phyloP scores from a whole-genome alignment of 1,140 invertebrate genomes.

The Ceratina japonica region DNA sequence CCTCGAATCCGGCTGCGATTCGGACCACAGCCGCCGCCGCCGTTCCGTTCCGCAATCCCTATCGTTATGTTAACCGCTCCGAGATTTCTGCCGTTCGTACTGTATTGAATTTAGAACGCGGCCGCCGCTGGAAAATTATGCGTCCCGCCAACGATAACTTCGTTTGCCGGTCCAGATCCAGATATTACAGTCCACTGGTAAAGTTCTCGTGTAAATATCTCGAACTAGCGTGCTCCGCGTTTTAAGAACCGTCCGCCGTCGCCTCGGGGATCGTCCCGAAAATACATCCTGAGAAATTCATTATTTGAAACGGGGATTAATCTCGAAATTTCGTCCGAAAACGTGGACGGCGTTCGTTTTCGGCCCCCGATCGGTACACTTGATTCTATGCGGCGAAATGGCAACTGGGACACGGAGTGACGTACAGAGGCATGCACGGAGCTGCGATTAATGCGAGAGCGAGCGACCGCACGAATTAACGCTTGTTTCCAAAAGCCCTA shows the following conservation, averaged over 20 bases:
- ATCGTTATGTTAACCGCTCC: slow-evolving; percentile 27
- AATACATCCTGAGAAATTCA: too few relatives aligned
- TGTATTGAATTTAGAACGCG: slow-evolving; percentile 18
- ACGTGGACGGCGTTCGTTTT: background rate
- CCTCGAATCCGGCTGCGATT: slow-evolving; percentile 33
- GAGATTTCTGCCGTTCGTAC: slow-evolving; percentile 9
- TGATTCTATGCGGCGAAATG: slow-evolving; percentile 11
- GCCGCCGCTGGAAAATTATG: background rate
- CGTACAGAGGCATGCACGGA: slow-evolving; percentile 48
- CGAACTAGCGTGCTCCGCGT: too few relatives aligned
- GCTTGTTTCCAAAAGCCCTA: slow-evolving; percentile 78
- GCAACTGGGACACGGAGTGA: slow-evolving; percentile 50
- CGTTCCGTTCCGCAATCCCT: background rate
- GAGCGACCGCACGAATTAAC: slow-evolving; percentile 77
- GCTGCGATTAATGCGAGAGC: slow-evolving; percentile 65
- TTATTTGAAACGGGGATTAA: too few relatives aligned
- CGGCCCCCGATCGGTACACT: background rate
- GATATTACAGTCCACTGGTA: too few relatives aligned
- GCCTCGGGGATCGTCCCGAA: too few relatives aligned
- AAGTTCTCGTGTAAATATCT: too few relatives aligned
- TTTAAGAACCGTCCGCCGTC: too few relatives aligned
- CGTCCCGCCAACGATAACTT: slow-evolving; percentile 9
- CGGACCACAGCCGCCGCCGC: background rate
- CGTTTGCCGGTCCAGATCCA: too few relatives aligned
- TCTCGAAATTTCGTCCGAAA: background rate